These are phyloP conservation scores for Aplodontia rufa DNA, from an alignment of 2,113 vertebrate species.

Conservation along the genomic window DNA sequence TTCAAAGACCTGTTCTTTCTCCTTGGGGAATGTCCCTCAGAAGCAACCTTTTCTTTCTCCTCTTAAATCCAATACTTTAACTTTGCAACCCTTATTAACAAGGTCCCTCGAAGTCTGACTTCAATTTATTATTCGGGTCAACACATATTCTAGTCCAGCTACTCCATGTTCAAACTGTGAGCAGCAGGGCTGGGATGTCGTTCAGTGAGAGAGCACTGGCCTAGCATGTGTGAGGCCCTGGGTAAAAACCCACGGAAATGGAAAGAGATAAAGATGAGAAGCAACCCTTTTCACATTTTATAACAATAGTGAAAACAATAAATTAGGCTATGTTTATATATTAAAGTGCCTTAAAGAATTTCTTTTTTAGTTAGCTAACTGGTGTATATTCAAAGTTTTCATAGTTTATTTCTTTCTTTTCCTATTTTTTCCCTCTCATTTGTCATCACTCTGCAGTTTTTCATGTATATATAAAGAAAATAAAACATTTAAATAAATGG, in stretches of 20 bases:
- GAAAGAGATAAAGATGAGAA: neutral
- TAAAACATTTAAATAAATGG: neutral
- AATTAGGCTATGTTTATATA: neutral
- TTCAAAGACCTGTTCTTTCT: neutral
- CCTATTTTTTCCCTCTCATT: neutral
- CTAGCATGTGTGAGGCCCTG: neutral
- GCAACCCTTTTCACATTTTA: neutral
- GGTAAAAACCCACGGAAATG: too few relatives aligned
- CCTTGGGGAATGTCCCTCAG: neutral
- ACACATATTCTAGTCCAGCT: neutral
- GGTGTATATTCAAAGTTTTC: neutral
- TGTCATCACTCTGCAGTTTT: neutral
- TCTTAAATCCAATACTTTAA: neutral
- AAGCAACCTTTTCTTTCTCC: neutral
- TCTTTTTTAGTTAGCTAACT: neutral
- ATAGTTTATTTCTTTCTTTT: neutral
- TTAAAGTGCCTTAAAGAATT: neutral
- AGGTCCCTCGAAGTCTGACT: neutral
- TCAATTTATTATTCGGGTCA: neutral
- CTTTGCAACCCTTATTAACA: neutral
- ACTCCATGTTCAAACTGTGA: neutral
- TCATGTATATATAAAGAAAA: neutral
- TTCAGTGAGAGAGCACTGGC: neutral
- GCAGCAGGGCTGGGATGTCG: neutral
- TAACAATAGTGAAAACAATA: neutral